Evolutionary conservation across 2,888 invertebrate genomes (phyloP).

Genomic region (Melinopterus prodromus): DNA sequence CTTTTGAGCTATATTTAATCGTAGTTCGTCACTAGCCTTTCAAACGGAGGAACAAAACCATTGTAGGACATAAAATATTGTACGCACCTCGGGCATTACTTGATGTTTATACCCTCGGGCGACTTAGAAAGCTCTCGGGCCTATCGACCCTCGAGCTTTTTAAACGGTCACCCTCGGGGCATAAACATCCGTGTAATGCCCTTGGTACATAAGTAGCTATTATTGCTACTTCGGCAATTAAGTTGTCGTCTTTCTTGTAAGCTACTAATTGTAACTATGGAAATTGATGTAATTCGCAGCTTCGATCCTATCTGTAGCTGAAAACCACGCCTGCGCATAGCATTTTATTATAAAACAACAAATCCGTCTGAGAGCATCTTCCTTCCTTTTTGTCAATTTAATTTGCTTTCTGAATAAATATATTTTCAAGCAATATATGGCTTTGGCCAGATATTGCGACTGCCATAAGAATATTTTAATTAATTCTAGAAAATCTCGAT

Average conservation of each 20-base stretch:
- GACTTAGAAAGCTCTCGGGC: no score
- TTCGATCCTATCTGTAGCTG: neutral
- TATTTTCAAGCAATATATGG: constrained; percentile 21
- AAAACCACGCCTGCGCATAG: neutral
- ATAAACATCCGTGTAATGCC: no score
- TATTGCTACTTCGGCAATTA: constrained; percentile 10
- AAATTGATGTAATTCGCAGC: neutral
- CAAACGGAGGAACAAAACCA: no score
- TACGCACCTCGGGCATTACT: no score
- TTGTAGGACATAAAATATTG: no score
- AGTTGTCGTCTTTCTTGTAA: no score
- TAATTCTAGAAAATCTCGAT: constrained; percentile 8
- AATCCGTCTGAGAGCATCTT: neutral
- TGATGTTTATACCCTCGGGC: no score
- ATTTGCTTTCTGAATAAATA: constrained; percentile 10
- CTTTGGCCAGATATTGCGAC: constrained; percentile 16
- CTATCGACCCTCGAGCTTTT: no score
- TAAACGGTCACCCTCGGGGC: no score
- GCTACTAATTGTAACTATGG: no score
- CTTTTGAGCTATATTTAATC: neutral
- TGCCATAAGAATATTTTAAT: constrained; percentile 7
- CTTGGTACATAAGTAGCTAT: constrained; percentile 39
- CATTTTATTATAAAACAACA: constrained; percentile 9
- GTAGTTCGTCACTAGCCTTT: neutral
- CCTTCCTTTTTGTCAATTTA: constrained; percentile 9